Conservation (phyloP, 2,797 vertebrate genomes). For the Ceryle rudis region DNA sequence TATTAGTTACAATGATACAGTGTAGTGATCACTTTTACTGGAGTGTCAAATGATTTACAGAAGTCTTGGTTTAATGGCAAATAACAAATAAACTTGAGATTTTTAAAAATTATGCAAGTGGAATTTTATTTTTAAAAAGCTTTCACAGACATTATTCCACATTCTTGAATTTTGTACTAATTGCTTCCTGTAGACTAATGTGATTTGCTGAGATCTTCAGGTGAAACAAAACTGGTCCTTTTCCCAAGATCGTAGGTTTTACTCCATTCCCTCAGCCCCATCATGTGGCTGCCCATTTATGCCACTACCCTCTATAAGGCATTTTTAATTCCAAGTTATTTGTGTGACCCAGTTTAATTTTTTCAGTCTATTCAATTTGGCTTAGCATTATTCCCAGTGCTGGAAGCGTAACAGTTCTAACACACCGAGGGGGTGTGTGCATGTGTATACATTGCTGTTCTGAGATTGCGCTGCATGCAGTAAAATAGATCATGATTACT, state of each 20-base stretch:
- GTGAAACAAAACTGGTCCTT: not conserved
- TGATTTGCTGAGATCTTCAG: not conserved
- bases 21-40: not conserved
- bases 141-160: not conserved
- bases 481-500: not conserved
- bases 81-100: not conserved
- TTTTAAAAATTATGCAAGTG: not conserved
- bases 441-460: not conserved
- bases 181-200: not conserved
- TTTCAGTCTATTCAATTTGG: not conserved
- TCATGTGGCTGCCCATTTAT: not conserved
- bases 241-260: not conserved
- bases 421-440: not conserved
- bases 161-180: not conserved
- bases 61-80: not conserved
- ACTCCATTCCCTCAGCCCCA: not conserved
- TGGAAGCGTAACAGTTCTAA: not conserved
- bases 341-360: not conserved
- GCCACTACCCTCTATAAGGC: not conserved
- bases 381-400: not conserved
- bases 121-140: not conserved
- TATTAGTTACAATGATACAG: not conserved
- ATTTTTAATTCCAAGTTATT: not conserved
- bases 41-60: not conserved
- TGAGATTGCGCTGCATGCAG: not conserved